Conservation (phyloP, 2,797 vertebrate species). For the Petrocephalus schoutedeni region DNA sequence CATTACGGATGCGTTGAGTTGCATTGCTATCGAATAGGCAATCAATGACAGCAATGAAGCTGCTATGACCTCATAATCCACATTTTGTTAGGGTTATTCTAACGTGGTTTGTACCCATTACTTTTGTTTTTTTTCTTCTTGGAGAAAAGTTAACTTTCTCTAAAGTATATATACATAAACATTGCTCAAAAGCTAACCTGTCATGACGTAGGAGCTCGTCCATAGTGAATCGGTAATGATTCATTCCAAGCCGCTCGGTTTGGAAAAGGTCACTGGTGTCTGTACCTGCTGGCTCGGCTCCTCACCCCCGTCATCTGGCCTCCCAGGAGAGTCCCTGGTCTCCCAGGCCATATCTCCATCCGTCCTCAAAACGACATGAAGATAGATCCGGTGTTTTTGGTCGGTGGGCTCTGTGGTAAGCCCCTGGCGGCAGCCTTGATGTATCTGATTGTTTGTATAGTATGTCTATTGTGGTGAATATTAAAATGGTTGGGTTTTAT, state of each 20-base stretch:
- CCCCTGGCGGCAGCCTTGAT: background rate
- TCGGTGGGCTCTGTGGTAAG: background rate
- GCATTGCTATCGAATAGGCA: background rate
- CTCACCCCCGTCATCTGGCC: background rate
- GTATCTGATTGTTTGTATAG: background rate
- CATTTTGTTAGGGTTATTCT: background rate
- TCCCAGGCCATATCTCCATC: background rate
- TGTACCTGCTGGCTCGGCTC: background rate
- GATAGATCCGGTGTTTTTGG: background rate
- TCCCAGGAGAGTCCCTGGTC: background rate
- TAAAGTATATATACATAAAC: background rate
- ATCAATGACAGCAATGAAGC: background rate
- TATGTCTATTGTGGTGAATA: background rate
- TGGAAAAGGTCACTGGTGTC: conserved; percentile 24
- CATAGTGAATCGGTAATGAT: conserved; percentile 14
- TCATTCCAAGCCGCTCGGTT: background rate
- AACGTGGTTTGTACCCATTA: background rate
- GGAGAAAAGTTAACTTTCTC: background rate
- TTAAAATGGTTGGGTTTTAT: background rate
- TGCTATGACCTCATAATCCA: background rate
- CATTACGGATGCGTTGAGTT: background rate
- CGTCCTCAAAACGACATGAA: background rate
- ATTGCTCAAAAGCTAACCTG: background rate
- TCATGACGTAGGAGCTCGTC: background rate
- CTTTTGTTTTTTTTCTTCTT: background rate